Conservation (phyloP, 2,797 vertebrate species). For the Otus scops region DNA sequence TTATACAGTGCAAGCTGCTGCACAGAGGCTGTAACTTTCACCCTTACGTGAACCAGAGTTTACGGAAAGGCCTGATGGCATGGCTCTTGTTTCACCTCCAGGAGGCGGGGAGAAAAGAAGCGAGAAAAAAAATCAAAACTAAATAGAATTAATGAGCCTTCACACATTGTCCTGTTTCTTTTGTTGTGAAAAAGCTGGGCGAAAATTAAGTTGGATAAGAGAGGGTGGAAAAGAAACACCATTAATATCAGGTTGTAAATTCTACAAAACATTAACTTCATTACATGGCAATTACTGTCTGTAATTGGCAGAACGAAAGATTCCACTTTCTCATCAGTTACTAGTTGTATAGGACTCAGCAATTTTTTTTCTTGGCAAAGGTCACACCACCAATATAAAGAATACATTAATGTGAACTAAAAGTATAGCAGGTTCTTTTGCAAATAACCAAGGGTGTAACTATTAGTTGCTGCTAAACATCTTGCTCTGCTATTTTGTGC, state of each 20-base stretch:
- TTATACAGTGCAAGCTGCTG: conserved; percentile 61
- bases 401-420: conserved; percentile 58
- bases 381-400: conserved; percentile 70
- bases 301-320: conserved; percentile 76
- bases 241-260: conserved; percentile 84
- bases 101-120: conserved; percentile 45
- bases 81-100: conserved; percentile 77
- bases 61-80: conserved; percentile 71
- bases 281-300: conserved; percentile 82
- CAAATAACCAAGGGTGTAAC: conserved; percentile 24
- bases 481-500: background rate
- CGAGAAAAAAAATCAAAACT: conserved; percentile 70
- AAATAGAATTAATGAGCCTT: conserved; percentile 85
- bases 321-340: conserved; percentile 76
- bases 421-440: conserved; percentile 43
- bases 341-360: conserved; percentile 70
- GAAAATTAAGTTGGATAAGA: conserved; percentile 72
- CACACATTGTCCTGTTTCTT: conserved; percentile 81
- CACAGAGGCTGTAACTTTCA: conserved; percentile 70
- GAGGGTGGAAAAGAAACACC: conserved; percentile 71
- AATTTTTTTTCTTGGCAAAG: conserved; percentile 70
- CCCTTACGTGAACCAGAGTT: conserved; percentile 81
- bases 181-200: conserved; percentile 78
- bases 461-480: conserved; percentile 28
- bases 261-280: conserved; percentile 87